A percentile compares a stretch with the other conserved stretches of the same genome.
Conservation (phyloP, 2,888 invertebrate species). For the Chaitophorus viminalis region DNA sequence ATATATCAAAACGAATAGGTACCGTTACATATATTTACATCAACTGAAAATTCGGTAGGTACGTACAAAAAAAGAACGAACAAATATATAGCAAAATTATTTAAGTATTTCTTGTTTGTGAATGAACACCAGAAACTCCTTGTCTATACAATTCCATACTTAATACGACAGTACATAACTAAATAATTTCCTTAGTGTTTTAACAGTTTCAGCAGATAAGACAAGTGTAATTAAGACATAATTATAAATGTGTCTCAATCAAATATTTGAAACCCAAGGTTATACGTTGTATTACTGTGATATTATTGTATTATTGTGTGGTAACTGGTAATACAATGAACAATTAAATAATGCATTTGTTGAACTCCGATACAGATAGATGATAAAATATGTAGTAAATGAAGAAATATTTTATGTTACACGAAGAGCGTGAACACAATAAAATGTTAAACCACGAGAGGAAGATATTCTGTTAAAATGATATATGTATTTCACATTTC, state of each 20-base stretch:
- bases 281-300: slow-evolving; percentile 2
- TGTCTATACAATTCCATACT: neutral
- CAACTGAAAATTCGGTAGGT: slow-evolving; percentile 16
- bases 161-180: neutral
- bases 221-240: slow-evolving; percentile 37
- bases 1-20: slow-evolving; percentile 19
- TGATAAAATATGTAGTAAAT: neutral
- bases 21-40: slow-evolving; percentile 45
- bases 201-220: slow-evolving; percentile 33
- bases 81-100: neutral
- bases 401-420: neutral
- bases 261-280: slow-evolving; percentile 40
- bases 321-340: slow-evolving; percentile 11
- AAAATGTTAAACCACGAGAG: no score
- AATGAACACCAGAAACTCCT: neutral
- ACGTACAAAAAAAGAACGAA: no score
- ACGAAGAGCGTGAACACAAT: no score
- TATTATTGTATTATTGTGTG: no score
- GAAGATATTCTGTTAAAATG: no score
- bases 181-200: neutral
- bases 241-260: slow-evolving; percentile 36
- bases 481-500: no score
- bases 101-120: slow-evolving; percentile 1
- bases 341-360: slow-evolving; percentile 21
- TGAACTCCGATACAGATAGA: neutral